Conservation (phyloP, 2,797 vertebrate genomes). For the Bufotes viridis region DNA sequence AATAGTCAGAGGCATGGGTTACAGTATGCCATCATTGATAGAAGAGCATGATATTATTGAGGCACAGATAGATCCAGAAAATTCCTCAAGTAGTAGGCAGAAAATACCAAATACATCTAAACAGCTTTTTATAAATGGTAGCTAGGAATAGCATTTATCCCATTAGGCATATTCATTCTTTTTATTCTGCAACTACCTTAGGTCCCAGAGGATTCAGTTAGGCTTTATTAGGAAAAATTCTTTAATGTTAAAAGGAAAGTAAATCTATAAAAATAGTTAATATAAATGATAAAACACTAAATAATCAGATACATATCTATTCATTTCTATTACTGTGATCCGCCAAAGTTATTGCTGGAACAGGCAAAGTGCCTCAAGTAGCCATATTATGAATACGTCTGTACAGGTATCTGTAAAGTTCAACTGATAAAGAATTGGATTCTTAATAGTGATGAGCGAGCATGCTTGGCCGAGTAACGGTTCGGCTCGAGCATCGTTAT, state of each 20-base stretch:
- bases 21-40: constrained; percentile 19
- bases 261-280: not conserved
- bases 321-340: not conserved
- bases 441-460: too few relatives aligned
- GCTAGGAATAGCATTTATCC: not conserved
- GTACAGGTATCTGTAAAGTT: too few relatives aligned
- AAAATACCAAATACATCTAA: too few relatives aligned
- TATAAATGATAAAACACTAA: not conserved
- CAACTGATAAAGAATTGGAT: too few relatives aligned
- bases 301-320: not conserved
- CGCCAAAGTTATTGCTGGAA: not conserved
- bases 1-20: constrained; percentile 21
- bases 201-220: too few relatives aligned
- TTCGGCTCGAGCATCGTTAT: too few relatives aligned
- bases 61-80: constrained; percentile 5
- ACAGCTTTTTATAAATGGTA: not conserved
- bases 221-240: too few relatives aligned
- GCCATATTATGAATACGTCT: too few relatives aligned
- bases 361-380: not conserved
- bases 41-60: constrained; percentile 1
- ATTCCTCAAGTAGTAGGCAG: not conserved
- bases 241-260: too few relatives aligned
- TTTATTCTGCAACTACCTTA: too few relatives aligned
- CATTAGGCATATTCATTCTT: not conserved
- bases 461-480: too few relatives aligned